Conservation (phyloP, 1,140 invertebrate species). For the Drosophila triauraria region DNA sequence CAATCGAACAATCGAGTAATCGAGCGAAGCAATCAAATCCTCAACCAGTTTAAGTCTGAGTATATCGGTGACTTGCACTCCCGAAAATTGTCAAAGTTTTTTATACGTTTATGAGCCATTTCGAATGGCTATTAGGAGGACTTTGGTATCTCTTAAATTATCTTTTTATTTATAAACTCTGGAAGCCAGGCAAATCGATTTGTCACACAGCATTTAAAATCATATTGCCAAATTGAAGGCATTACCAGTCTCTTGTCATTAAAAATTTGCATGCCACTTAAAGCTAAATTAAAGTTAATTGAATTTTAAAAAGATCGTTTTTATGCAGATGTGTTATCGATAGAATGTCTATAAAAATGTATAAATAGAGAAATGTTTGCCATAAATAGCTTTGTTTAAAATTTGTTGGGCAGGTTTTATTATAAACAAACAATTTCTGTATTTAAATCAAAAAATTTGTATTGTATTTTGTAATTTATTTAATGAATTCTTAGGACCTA, state of each 20-base stretch:
- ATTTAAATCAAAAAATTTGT: too few species aligned
- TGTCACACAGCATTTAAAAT: constrained; percentile 19
- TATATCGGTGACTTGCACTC: constrained; percentile 37
- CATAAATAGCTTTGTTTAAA: not conserved
- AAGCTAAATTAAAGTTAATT: constrained; percentile 11
- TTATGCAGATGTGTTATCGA: constrained; percentile 7
- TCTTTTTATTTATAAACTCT: constrained; percentile 37
- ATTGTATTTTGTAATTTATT: too few species aligned
- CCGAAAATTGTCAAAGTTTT: constrained; percentile 22
- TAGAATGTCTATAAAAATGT: constrained; percentile 6
- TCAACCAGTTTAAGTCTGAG: constrained; percentile 22
- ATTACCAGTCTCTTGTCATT: constrained; percentile 7
- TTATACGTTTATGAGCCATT: constrained; percentile 30
- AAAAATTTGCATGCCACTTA: constrained; percentile 14
- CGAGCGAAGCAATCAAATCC: constrained; percentile 19
- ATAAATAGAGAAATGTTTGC: not conserved
- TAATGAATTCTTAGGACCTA: not conserved
- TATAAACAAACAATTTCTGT: too few species aligned
- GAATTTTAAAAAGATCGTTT: not conserved
- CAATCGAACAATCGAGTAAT: constrained; percentile 14
- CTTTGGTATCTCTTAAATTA: constrained; percentile 35
- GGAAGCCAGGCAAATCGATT: constrained; percentile 28
- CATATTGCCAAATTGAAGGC: constrained; percentile 20
- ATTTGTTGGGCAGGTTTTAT: not conserved
- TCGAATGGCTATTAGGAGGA: constrained; percentile 15